Conservation (phyloP, 1,140 invertebrate species). For the Brachionus rubens region DNA sequence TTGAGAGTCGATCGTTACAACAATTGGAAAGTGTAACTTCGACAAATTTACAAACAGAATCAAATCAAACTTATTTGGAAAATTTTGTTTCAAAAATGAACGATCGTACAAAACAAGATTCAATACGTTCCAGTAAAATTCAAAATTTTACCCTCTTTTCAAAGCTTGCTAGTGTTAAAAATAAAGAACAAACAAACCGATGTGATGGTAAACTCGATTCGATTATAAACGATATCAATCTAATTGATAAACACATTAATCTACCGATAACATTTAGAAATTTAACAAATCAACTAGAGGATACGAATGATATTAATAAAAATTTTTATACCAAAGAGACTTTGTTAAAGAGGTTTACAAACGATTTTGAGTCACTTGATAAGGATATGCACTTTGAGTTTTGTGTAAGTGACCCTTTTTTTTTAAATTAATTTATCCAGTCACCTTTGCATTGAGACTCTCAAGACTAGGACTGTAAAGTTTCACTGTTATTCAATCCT, state of each 20-base stretch:
- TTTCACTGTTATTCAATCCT: too few relatives aligned
- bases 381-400: constrained; percentile 38
- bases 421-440: not conserved
- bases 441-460: not conserved
- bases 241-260: constrained; percentile 37
- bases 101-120: not conserved
- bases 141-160: not conserved
- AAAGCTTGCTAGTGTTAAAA: not conserved
- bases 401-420: constrained; percentile 1
- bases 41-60: not conserved
- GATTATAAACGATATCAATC: not conserved
- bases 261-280: constrained; percentile 14
- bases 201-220: not conserved
- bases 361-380: constrained; percentile 18
- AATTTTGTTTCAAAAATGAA: not conserved
- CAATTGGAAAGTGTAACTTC: not conserved
- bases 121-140: not conserved
- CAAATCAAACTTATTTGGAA: not conserved
- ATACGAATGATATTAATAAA: not conserved
- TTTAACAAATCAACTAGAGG: not conserved
- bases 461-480: too few relatives aligned
- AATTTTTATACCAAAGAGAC: constrained; percentile 17
- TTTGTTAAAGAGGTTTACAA: not conserved
- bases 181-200: not conserved
- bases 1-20: not conserved